Conservation (phyloP, 2,888 invertebrate genomes). For the Artemia sp. region DNA sequence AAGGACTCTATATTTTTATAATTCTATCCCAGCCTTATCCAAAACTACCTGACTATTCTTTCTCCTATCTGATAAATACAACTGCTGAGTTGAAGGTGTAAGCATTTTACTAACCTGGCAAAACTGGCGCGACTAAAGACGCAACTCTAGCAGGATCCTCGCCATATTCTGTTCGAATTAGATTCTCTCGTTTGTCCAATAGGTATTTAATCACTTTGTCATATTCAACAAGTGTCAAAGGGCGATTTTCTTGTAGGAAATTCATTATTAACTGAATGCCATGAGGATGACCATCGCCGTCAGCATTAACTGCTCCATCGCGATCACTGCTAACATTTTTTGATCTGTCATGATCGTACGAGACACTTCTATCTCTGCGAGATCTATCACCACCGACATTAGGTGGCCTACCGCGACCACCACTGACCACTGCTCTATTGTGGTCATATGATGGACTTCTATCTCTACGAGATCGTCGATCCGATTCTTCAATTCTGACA, state of each 20-base stretch:
- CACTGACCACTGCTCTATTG: constrained; percentile 41
- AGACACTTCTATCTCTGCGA: constrained; percentile 25
- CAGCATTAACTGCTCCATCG: constrained; percentile 24
- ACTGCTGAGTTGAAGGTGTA: constrained; percentile 27
- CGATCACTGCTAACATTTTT: neutral
- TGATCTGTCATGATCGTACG: no score
- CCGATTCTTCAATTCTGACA: no score
- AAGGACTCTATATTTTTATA: no score
- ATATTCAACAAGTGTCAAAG: constrained; percentile 56
- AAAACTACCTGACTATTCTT: no score
- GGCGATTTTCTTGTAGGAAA: constrained; percentile 61
- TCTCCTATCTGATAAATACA: no score
- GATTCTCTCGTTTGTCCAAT: constrained; percentile 52
- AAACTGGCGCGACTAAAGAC: neutral
- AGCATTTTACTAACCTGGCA: constrained; percentile 29
- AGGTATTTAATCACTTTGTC: constrained; percentile 55
- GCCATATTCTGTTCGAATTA: constrained; percentile 54
- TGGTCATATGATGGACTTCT: constrained; percentile 35
- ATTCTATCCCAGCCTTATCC: neutral
- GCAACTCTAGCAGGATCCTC: constrained; percentile 35
- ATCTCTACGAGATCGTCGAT: constrained; percentile 41
- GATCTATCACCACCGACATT: constrained; percentile 32
- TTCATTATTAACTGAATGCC: constrained; percentile 49
- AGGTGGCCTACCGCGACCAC: constrained; percentile 37
- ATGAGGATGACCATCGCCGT: constrained; percentile 42